Percentiles rank a stretch among this genome's conserved stretches.
These are phyloP conservation scores for Zootoca vivipara DNA, from an alignment of 2,113 vertebrate species.

Conservation along the genomic window DNA sequence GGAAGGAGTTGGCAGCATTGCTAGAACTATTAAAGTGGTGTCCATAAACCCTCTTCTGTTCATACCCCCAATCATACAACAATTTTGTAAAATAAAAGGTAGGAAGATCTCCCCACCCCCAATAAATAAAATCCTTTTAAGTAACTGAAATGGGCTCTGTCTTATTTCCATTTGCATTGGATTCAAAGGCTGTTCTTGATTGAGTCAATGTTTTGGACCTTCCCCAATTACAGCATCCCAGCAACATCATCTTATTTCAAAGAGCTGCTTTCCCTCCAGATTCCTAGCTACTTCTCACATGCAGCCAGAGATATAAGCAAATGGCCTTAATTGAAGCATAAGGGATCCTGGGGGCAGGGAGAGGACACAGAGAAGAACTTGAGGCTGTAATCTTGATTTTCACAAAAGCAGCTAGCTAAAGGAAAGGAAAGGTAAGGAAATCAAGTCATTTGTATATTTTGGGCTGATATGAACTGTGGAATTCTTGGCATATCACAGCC, in stretches of 20 bases:
- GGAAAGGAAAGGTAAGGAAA: no score
- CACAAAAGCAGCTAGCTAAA: background rate
- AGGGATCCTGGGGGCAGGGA: background rate
- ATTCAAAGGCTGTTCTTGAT: background rate
- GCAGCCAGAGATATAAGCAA: background rate
- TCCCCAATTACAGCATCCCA: conserved; percentile 13
- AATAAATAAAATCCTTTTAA: background rate
- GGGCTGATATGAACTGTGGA: conserved; percentile 55
- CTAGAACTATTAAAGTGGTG: no score
- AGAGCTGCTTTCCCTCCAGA: background rate
- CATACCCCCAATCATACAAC: no score
- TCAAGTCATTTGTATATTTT: conserved; percentile 60
- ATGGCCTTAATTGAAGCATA: background rate
- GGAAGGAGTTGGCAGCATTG: no score
- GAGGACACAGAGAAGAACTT: background rate
- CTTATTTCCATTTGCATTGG: background rate
- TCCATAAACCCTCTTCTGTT: no score
- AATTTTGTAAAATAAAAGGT: no score
- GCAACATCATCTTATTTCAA: background rate
- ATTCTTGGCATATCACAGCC: conserved; percentile 62
- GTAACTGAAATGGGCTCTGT: background rate
- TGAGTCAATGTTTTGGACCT: background rate
- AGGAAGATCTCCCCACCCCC: no score
- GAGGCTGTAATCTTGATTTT: conserved; percentile 47
- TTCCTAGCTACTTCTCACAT: conserved; percentile 16